Evolutionary conservation across 2,888 invertebrate genomes (phyloP).

Genomic region (Cantharis lateralis): DNA sequence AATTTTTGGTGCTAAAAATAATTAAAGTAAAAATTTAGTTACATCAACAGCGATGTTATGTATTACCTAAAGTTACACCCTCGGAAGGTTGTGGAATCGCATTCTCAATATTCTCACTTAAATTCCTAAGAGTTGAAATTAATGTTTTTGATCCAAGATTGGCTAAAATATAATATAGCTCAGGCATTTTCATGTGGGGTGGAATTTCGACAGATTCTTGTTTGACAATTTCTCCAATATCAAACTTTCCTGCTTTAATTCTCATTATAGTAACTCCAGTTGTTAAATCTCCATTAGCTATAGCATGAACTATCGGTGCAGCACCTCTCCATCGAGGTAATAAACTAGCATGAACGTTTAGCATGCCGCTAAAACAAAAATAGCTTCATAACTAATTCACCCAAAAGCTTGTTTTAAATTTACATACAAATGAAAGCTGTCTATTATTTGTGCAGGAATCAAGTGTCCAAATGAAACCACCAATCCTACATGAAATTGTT

Average conservation of each 20-base stretch:
- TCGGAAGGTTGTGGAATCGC: constrained; percentile 65
- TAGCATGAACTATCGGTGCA: constrained; percentile 84
- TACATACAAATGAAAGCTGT: constrained; percentile 79
- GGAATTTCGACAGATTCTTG: constrained; percentile 63
- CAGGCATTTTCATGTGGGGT: constrained; percentile 65
- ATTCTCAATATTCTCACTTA: constrained; percentile 64
- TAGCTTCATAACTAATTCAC: constrained; percentile 3
- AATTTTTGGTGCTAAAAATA: constrained; percentile 76
- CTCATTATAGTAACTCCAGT: constrained; percentile 90
- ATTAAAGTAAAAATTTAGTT: constrained; percentile 24
- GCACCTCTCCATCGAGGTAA: constrained; percentile 93
- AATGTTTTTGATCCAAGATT: constrained; percentile 71
- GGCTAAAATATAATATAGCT: constrained; percentile 68
- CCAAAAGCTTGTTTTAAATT: neutral
- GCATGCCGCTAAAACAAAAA: constrained; percentile 73
- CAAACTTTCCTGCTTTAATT: constrained; percentile 81
- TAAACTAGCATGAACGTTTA: constrained; percentile 92
- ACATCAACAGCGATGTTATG: neutral
- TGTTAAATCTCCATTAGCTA: constrained; percentile 78
- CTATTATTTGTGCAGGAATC: constrained; percentile 76
- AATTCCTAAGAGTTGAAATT: constrained; percentile 62
- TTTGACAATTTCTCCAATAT: constrained; percentile 73
- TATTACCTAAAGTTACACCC: constrained; percentile 73
- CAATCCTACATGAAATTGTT: constrained; percentile 80
- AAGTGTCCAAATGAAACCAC: constrained; percentile 94